These are phyloP conservation scores for Entelurus aequoreus DNA, from an alignment of 2,113 vertebrate species.

Conservation along the genomic window DNA sequence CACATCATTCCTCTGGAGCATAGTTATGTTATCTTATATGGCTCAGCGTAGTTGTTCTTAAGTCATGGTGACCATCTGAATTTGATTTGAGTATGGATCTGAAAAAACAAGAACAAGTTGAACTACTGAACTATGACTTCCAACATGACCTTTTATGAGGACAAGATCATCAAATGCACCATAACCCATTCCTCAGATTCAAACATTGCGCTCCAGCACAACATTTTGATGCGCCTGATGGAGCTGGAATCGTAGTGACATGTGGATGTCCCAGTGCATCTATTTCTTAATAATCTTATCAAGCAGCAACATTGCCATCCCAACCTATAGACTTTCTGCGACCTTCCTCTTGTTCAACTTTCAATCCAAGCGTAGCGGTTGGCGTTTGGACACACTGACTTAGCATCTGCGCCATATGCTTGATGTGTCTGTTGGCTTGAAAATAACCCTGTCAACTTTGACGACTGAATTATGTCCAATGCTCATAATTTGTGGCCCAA, in stretches of 20 bases:
- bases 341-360: neutral
- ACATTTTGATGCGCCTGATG: neutral
- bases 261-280: neutral
- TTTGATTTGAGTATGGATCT: neutral
- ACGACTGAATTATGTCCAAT: neutral
- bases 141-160: neutral
- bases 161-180: neutral
- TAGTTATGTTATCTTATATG: slow-evolving; percentile 4
- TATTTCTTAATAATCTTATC: neutral
- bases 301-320: neutral
- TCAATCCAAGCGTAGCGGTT: neutral
- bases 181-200: neutral
- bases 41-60: neutral
- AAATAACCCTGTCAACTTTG: neutral
- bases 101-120: no score
- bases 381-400: neutral
- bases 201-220: neutral
- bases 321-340: neutral
- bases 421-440: neutral
- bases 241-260: neutral
- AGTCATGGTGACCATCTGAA: neutral
- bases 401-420: neutral
- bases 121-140: neutral
- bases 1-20: slow-evolving; percentile 21
- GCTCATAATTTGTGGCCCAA: slow-evolving; percentile 1